Evolutionary conservation across 2,113 vertebrate genomes (phyloP).

Genomic region (Toxotes chatareus): DNA sequence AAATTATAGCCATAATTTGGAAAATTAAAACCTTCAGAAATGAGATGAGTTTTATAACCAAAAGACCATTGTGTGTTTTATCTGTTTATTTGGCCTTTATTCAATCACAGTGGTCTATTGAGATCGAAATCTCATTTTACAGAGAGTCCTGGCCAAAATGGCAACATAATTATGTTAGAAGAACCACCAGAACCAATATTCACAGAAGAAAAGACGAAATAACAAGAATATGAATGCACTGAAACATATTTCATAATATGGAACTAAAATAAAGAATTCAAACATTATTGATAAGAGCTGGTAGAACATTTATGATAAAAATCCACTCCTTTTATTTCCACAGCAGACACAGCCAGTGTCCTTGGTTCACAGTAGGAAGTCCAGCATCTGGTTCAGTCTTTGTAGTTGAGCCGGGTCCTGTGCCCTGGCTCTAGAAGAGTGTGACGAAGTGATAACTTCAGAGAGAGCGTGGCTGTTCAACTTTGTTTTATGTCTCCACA

Average conservation of each 20-base stretch:
- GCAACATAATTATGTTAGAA: slow-evolving; percentile 47
- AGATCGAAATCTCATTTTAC: slow-evolving; percentile 55
- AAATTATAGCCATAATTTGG: background rate
- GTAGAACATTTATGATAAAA: background rate
- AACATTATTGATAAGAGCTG: background rate
- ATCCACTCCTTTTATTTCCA: background rate
- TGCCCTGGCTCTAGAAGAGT: slow-evolving; percentile 7
- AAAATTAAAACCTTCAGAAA: background rate
- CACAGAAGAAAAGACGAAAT: background rate
- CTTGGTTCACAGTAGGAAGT: slow-evolving; percentile 32
- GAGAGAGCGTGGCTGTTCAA: slow-evolving; percentile 39
- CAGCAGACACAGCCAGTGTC: slow-evolving; percentile 1
- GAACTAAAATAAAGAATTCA: background rate
- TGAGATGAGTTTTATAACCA: background rate
- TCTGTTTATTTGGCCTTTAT: slow-evolving; percentile 54
- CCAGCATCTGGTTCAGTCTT: slow-evolving; percentile 22
- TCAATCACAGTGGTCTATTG: slow-evolving; percentile 21
- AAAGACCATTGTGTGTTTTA: background rate
- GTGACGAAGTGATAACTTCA: slow-evolving; percentile 65
- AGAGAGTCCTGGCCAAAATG: slow-evolving; percentile 19
- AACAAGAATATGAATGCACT: background rate
- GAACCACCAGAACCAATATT: slow-evolving; percentile 17
- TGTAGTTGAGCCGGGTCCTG: slow-evolving; percentile 40
- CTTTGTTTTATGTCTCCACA: slow-evolving; percentile 69
- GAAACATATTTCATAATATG: background rate